Conservation (phyloP, 2,797 vertebrate species). For the Monodelphis domestica region DNA sequence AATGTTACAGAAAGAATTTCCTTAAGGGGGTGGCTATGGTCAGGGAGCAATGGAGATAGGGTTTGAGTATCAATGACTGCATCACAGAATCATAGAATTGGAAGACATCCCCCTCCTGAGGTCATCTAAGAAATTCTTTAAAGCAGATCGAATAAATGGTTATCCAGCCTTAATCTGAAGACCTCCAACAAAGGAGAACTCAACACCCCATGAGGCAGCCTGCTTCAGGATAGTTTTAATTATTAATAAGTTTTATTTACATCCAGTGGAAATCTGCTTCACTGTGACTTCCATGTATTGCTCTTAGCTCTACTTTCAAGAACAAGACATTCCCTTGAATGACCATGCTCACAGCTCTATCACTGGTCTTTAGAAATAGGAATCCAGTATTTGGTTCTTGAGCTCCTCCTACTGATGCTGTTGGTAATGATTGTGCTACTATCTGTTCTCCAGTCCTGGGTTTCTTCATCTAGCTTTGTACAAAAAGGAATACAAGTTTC, state of each 20-base stretch:
- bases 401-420: not conserved
- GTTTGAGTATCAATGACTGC: not conserved
- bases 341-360: not conserved
- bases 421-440: not conserved
- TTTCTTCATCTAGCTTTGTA: not conserved
- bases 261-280: not conserved
- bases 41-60: no score
- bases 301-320: not conserved
- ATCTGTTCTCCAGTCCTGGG: not conserved
- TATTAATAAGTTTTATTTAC: not conserved
- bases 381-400: not conserved
- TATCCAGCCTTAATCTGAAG: not conserved
- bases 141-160: not conserved
- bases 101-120: not conserved
- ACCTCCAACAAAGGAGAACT: not conserved
- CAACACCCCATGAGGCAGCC: not conserved
- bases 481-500: not conserved
- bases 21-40: not conserved
- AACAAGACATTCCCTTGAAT: not conserved
- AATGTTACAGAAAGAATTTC: not conserved
- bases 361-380: not conserved
- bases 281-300: not conserved
- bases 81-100: not conserved
- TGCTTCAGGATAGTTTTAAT: not conserved
- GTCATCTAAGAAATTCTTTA: not conserved